Conservation (phyloP, 2,888 invertebrate genomes). For the Pyrocoelia pectoralis region DNA sequence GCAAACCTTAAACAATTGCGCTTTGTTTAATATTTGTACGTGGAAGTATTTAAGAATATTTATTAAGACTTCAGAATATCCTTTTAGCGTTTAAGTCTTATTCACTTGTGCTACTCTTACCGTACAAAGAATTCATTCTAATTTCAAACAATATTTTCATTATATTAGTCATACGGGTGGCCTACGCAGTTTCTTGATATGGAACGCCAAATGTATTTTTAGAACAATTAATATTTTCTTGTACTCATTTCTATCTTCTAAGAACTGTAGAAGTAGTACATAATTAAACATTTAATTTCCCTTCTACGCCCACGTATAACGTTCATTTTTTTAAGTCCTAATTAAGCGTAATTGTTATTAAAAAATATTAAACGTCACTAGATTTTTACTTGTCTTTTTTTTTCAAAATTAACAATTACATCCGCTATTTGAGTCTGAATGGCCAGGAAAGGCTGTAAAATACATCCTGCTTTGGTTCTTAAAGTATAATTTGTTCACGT, state of each 20-base stretch:
- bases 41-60: conserved; percentile 18
- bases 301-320: conserved; percentile 9
- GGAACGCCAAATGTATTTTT: conserved; percentile 15
- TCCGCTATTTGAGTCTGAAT: conserved; percentile 42
- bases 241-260: conserved; percentile 10
- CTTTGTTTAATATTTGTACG: conserved; percentile 33
- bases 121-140: conserved; percentile 10
- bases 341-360: conserved; percentile 6
- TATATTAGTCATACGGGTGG: conserved; percentile 11
- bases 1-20: conserved; percentile 25
- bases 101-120: background rate
- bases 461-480: conserved; percentile 13
- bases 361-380: background rate
- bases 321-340: conserved; percentile 1
- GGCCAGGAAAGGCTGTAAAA: conserved; percentile 32
- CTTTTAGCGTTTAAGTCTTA: background rate
- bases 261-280: conserved; percentile 8
- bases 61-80: background rate
- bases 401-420: conserved; percentile 41
- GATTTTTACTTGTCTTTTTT: conserved; percentile 9
- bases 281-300: conserved; percentile 11
- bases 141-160: conserved; percentile 16
- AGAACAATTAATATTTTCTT: conserved; percentile 23
- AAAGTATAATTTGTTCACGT: conserved; percentile 11
- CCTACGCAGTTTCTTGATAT: conserved; percentile 18